Evolutionary conservation across 2,888 invertebrate species (phyloP), one percentile per base, ranked within the genome.

Genomic region (Ephialtes manifestator): DNA sequence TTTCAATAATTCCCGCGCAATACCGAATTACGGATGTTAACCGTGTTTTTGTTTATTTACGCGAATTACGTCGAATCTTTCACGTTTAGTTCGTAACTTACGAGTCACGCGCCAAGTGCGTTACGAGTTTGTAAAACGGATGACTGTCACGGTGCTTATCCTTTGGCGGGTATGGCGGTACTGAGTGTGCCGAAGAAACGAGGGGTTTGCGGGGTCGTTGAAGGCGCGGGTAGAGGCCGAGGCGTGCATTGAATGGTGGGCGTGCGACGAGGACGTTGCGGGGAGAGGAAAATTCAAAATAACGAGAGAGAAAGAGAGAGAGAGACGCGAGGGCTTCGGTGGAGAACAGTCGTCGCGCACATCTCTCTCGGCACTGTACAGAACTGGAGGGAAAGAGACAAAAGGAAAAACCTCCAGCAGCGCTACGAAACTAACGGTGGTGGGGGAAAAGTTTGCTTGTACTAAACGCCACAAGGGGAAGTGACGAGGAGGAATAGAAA

Each of bases 91-190:
- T 5, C 18, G 51, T 51, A 51, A 0, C n/a, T 48, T 51, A 18
- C 7, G n/a, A 51, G 51, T n/a, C n/a, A 18, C 58, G 58, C 58
- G 55, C 58, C 0, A 28, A 18, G 67, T 70, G 35, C 72, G 39
- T 65, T 81, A 43, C 51, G 67, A 74, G 58, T 43, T 43, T 39
- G 72, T 71, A 70, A 68, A 75, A 58, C 24, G 60, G 28, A 46
- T 75, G 85, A 65, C 87, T 91, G 88, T 90, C 91, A 90, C 92
- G 91, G 89, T 92, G 92, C 90, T 93, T 91, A 90, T 93, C 91
- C 92, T 93, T 90, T 92, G 93, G 89, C 92, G 93, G 93, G 89
- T 93, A 93, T 93, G 93, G 93, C 93, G 93, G 93, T 93, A 94
- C 94, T 94, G 93, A 93, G 90, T 86, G 81, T 87, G 85, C 85